A percentile compares a stretch with the other conserved stretches of the same genome.
phyloP scores from a whole-genome alignment of 2,113 vertebrate species.

The Parotia lawesii region DNA sequence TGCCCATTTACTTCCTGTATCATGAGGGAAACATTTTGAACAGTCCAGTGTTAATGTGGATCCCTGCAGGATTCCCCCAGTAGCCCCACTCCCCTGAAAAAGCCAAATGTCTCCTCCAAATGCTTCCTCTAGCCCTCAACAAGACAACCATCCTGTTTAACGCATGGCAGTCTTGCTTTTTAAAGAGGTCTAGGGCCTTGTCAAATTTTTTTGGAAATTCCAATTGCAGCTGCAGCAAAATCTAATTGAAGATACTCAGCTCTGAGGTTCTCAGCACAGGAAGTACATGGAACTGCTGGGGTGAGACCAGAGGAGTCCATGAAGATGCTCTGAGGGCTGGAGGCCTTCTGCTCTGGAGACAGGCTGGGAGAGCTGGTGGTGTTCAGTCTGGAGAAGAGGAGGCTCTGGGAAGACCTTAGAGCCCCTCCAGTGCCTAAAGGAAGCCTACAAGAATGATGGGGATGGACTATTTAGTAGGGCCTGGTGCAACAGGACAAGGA shows the following conservation, averaged over 20 bases:
- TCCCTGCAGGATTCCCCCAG: not conserved
- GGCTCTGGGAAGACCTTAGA: not conserved
- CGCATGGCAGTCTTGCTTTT: not conserved
- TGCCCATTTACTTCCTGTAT: not conserved
- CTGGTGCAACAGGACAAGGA: not conserved
- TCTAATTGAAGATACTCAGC: not conserved
- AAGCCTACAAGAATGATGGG: not conserved
- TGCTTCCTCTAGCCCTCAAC: not conserved
- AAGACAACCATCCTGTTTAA: not conserved
- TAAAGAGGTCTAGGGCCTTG: not conserved
- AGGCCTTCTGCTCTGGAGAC: not conserved
- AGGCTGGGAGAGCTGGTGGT: not conserved
- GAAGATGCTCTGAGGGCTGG: not conserved
- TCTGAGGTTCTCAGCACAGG: not conserved
- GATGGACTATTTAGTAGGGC: not conserved
- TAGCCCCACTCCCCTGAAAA: not conserved
- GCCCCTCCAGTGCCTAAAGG: not conserved
- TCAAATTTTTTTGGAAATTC: not conserved
- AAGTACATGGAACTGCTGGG: not conserved
- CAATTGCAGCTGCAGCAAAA: not conserved
- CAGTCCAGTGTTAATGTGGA: not conserved
- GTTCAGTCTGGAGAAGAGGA: not conserved
- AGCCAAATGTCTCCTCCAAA: not conserved
- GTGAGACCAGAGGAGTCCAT: not conserved
- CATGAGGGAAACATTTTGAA: not conserved